Conservation (phyloP, 1,140 invertebrate genomes). For the Eriosoma lanigerum region DNA sequence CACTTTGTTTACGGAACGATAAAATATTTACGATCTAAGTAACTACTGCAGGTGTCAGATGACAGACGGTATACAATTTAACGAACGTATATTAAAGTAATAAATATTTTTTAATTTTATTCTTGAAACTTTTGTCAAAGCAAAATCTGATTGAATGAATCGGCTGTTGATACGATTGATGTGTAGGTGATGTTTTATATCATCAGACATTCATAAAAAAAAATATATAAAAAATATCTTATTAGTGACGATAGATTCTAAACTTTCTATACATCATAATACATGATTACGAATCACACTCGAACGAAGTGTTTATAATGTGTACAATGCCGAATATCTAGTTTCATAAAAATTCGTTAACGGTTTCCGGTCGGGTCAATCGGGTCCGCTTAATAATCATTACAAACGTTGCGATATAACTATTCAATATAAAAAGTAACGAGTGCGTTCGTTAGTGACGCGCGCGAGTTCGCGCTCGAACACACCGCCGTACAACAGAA, state of each 20-base stretch:
- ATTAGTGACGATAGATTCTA: background rate
- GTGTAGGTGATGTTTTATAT: background rate
- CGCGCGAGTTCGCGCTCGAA: background rate
- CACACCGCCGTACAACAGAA: background rate
- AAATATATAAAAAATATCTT: too few relatives aligned
- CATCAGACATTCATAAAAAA: background rate
- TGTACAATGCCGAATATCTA: background rate
- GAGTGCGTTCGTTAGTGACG: slow-evolving; percentile 37
- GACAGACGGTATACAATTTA: background rate
- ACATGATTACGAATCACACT: too few relatives aligned
- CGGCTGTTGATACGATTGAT: background rate
- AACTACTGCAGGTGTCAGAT: background rate
- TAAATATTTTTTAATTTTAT: slow-evolving; percentile 3
- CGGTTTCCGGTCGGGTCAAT: slow-evolving; percentile 27
- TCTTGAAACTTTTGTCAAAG: background rate
- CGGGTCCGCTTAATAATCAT: slow-evolving; percentile 18
- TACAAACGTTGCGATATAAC: background rate
- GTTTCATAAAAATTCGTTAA: slow-evolving; percentile 5
- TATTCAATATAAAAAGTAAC: slow-evolving; percentile 41
- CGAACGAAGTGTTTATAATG: too few relatives aligned
- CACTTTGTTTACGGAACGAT: slow-evolving; percentile 1
- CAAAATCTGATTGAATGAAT: background rate
- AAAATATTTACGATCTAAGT: slow-evolving; percentile 4
- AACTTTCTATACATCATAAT: background rate
- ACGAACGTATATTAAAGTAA: background rate